phyloP scores from a whole-genome alignment of 2,113 vertebrate genomes.

The Nothobranchius kuhntae region DNA sequence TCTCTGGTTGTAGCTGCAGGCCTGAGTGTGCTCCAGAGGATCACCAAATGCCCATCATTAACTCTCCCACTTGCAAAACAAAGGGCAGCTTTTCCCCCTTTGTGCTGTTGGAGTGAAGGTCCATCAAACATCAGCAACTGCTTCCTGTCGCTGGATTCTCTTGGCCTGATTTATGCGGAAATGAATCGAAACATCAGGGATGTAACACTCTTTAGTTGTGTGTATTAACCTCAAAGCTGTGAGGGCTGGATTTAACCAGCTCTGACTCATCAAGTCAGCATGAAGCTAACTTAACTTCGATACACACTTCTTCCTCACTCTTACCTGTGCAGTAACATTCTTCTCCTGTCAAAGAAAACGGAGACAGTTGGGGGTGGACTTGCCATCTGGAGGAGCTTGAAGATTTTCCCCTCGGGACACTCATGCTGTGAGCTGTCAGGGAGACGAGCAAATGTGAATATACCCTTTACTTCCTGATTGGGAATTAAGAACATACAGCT shows the following conservation, averaged over 20 bases:
- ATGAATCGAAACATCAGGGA: background rate
- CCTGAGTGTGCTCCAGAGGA: constrained; percentile 2
- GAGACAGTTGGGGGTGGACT: constrained; percentile 33
- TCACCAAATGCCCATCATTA: background rate
- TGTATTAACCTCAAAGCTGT: too few species aligned
- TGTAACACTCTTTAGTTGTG: too few species aligned
- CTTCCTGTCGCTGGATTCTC: constrained; percentile 6
- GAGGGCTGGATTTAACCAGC: background rate
- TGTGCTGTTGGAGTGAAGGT: constrained; percentile 9
- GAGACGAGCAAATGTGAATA: constrained; percentile 22
- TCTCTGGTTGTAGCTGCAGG: constrained; percentile 32
- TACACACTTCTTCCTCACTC: constrained; percentile 2
- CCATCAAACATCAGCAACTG: constrained; percentile 25
- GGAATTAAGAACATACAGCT: constrained; percentile 4
- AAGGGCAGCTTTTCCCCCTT: constrained; percentile 2
- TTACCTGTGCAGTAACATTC: constrained; percentile 5
- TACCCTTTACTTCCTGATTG: constrained; percentile 16
- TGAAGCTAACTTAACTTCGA: constrained; percentile 3
- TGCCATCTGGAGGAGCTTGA: constrained; percentile 36
- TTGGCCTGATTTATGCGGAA: background rate
- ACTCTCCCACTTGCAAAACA: constrained; percentile 21
- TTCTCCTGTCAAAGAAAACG: constrained; percentile 27
- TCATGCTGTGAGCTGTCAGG: constrained; percentile 27
- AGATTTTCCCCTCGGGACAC: constrained; percentile 29
- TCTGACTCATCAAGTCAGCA: background rate